Base-by-base conservation (phyloP, 2,888 invertebrate species). In the Dryobota labecula region DNA sequence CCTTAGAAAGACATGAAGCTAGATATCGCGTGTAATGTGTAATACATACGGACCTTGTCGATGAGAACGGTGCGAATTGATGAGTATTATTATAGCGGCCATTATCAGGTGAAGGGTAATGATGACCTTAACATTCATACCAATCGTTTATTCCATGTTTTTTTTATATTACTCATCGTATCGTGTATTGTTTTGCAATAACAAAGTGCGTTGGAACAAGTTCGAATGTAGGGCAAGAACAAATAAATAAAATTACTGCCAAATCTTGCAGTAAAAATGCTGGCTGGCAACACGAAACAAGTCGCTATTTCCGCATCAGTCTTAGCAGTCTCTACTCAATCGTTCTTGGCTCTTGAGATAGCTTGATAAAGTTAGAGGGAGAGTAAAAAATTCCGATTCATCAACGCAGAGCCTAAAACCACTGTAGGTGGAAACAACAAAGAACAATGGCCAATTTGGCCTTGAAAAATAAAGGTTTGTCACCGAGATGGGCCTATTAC, bases 1-100 rank as follows among this genome's bases (percentile, higher is more conserved):
- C 93, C 92, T 86, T 92, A 92, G 84, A 82, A 67, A 91, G 90
- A 85, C 83, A 82, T 75, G 82, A 76, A 85, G 80, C 73, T 76
- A 78, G 76, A 75, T 75, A 76, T 76, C 70, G 60, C 76, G 62
- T 71, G 51, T 38, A 9, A 11, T 11, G 9, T 38, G 68, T 70
- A 73, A 67, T 73, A 74, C 76, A 63, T 74, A 70, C 61, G 45
- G 64, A 65, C 77, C 76, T 84, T 84, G 84, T 49, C 64, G 53
- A 64, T 64, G 72, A 20, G 20, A 49, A 45, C 62, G 49, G 27
- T 73, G 70, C 69, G 49, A 72, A 73, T 57, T 75, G 68, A 76
- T 83, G 80, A 73, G 80, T 71, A 73, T 49, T 49, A 70, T 56
- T 69, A 76, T 41, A 60, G 43, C 24, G n/a, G 27, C 68, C 57